Base-by-base conservation (phyloP, 2,797 vertebrate genomes). In the Lagocephalus sceleratus region DNA sequence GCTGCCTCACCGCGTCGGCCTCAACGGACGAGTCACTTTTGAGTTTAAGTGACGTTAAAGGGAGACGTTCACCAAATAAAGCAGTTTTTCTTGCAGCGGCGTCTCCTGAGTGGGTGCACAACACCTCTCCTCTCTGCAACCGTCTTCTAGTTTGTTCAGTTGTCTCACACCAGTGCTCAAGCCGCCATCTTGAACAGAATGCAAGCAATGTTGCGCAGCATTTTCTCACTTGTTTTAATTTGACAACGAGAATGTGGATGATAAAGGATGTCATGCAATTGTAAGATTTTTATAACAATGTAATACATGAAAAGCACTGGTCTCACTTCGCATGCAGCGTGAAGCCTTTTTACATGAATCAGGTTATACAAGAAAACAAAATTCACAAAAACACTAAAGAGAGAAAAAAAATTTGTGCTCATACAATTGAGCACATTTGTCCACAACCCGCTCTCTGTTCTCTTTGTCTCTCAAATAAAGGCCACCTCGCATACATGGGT, bases 81-180 rank as follows among this genome's bases (percentile, higher is more conserved):
- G 2, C 21, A 25, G 20, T 25, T 20, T 19, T 21, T 66, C 47
- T 66, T 71, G 50, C 54, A 20, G 45, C 54, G 68, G 54, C 6
- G 46, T 60, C 21, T 60, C 50, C 41, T 26, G 26, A 59, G 56
- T 68, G 63, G 53, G 57, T 60, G 63, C 48, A 43, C 52, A 35
- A 63, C 49, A 44, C 68, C 71, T 79, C 70, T 68, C 54, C 54
- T 51, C 71, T 70, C 63, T 60, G 47, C 39, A n/a, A 38, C 20
- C 9, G 42, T 53, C 9, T 66, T 71, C 1, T 1, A 49, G 54
- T 54, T 60, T 61, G 26, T 57, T 66, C 35, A 55, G 11, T 48
- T 15, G 58, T 17, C 50, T 70, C 55, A 55, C 22, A 23, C 45
- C 48, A 46, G 21, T 41, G 15, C 32, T 50, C n/a, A 51, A 41